Evolutionary conservation across 2,888 invertebrate genomes (phyloP).

Genomic region (Clistopyga incitator): DNA sequence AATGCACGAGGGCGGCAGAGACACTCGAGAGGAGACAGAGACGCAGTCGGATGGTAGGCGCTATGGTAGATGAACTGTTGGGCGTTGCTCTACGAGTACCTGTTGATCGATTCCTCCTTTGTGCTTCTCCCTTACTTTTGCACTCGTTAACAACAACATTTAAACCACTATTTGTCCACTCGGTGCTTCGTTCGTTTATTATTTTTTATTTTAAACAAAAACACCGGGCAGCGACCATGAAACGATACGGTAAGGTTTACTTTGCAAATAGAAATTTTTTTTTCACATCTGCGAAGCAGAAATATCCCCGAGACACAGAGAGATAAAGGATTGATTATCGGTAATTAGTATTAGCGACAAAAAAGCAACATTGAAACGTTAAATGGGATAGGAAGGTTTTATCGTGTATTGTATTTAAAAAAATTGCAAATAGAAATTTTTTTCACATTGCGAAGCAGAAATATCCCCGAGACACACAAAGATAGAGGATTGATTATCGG

Average conservation of each 20-base stretch:
- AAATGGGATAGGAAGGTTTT: too few species aligned
- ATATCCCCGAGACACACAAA: too few species aligned
- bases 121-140: slow-evolving; percentile 18
- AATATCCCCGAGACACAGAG: too few species aligned
- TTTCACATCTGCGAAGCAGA: too few species aligned
- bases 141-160: neutral
- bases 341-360: too few species aligned
- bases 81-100: slow-evolving; percentile 70
- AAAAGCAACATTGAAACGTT: too few species aligned
- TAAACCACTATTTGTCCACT: neutral
- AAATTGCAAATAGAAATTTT: too few species aligned
- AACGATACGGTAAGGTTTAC: slow-evolving; percentile 27
- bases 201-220: neutral
- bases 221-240: slow-evolving; percentile 5
- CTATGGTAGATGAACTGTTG: slow-evolving; percentile 63
- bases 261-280: too few species aligned
- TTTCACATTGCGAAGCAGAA: too few species aligned
- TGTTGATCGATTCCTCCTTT: slow-evolving; percentile 67
- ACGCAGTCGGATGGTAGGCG: slow-evolving; percentile 51
- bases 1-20: slow-evolving; percentile 55
- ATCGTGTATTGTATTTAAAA: too few species aligned
- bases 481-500: too few species aligned
- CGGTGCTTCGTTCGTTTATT: neutral
- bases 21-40: slow-evolving; percentile 53
- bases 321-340: too few species aligned